Evolutionary conservation across 1,140 invertebrate genomes (phyloP).

Genomic region (Goniozus legneri): DNA sequence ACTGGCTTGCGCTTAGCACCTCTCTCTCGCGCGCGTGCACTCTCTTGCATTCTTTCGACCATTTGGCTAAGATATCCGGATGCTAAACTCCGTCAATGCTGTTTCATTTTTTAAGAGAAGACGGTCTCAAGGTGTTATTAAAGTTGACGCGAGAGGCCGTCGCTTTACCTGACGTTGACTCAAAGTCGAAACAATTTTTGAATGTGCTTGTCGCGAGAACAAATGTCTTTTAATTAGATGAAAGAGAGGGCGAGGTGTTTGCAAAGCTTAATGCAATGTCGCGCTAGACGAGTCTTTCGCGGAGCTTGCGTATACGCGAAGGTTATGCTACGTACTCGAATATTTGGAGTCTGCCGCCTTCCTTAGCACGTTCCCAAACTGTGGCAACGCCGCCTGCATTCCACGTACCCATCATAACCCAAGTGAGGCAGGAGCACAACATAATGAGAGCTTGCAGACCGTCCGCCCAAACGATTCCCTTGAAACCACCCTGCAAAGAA

Average conservation of each 20-base stretch:
- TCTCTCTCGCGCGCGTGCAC: no score
- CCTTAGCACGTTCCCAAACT: constrained; percentile 1
- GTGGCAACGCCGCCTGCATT: constrained; percentile 8
- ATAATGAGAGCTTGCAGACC: constrained; percentile 18
- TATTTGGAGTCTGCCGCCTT: background rate
- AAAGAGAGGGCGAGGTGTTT: background rate
- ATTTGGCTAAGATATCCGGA: no score
- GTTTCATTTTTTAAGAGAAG: no score
- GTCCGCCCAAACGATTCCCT: constrained; percentile 17
- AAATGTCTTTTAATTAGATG: constrained; percentile 20
- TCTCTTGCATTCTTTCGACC: no score
- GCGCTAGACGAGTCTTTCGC: no score
- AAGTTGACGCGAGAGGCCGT: no score
- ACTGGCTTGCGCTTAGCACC: no score
- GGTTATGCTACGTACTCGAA: background rate
- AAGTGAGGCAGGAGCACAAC: constrained; percentile 11
- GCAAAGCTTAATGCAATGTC: no score
- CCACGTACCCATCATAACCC: constrained; percentile 18
- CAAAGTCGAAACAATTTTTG: no score
- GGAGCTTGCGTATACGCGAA: background rate
- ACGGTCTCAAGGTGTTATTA: no score
- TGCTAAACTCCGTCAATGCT: no score
- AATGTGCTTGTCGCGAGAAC: background rate
- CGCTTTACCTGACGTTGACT: no score
- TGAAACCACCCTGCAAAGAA: constrained; percentile 8